These are phyloP conservation scores for Meles meles DNA, from an alignment of 2,113 vertebrate species.

Conservation along the genomic window DNA sequence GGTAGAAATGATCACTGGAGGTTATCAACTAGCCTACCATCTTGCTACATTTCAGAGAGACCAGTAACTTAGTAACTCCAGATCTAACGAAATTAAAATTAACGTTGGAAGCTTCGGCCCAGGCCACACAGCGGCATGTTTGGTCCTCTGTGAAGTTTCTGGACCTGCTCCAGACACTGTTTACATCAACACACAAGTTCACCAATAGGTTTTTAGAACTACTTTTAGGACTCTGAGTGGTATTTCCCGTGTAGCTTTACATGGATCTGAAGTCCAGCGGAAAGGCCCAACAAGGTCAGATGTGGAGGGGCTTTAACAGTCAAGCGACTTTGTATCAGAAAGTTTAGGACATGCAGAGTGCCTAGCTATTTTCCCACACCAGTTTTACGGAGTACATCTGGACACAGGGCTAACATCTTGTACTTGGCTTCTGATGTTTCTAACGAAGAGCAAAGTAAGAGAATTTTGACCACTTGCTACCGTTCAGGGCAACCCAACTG, in stretches of 20 bases:
- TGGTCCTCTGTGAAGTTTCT: background rate
- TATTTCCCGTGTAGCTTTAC: background rate
- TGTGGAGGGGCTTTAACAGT: background rate
- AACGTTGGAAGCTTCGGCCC: background rate
- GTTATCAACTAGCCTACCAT: background rate
- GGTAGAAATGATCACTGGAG: background rate
- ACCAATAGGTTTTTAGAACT: background rate
- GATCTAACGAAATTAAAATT: background rate
- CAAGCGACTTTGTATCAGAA: background rate
- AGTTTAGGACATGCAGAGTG: background rate
- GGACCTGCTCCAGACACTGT: background rate
- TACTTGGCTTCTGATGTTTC: background rate
- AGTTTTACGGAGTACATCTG: background rate
- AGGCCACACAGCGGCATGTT: background rate
- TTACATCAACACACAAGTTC: background rate
- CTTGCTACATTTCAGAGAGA: background rate
- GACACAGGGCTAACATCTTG: background rate
- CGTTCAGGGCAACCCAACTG: background rate
- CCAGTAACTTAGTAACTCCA: background rate
- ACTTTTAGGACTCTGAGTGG: background rate
- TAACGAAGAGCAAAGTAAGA: background rate
- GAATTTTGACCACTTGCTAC: background rate
- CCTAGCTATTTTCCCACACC: background rate
- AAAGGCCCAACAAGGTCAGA: background rate
- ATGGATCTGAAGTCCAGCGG: background rate